Evolutionary conservation across 2,113 vertebrate genomes (phyloP), one percentile per base, ranked within the genome.

Genomic region (Neomonachus schauinslandi): DNA sequence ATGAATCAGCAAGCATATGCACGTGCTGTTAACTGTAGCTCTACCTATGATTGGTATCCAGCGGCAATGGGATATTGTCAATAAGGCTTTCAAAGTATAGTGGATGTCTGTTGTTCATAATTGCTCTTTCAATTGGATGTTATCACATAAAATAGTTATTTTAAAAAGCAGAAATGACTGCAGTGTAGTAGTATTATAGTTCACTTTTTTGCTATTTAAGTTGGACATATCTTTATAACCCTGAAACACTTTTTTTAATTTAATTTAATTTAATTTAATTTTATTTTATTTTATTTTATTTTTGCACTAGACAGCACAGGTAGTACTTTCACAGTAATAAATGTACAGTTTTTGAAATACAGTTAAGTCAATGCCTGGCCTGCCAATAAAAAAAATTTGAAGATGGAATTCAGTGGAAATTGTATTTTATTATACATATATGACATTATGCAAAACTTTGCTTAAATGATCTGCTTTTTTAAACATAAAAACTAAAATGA

Each of bases 31-130:
- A 74, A 98, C 98, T 98, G 91, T 98, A 36, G 98, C 98, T 97
- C 94, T 98, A 99, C 96, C 98, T 28, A 99, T 99, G 99, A 99
- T 99, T 98, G 99, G 99, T 97, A 99, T 98, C 98, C 99, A 69
- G 99, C 99, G 99, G 98, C 99, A 55, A 99, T 98, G 97, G 98
- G 98, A 77, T 99, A 99, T 86, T 99, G 99, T 98, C 99, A 99
- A 98, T 99, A 99, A 99, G 42, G 33, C 3, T 97, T 98, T 97
- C 94, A 39, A 39, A 39, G 90, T 97, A 81, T 97, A 98, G 94
- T 95, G 97, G 93, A 97, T 97, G 97, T 98, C 93, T 98, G 53
- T 94, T 98, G 97, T 98, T 98, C 97, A 98, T 98, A 98, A 97
- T 98, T 98, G 98, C 96, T 98, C 98, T 99, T 98, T 98, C 98